Base-by-base conservation (phyloP, 2,888 invertebrate genomes). In the Drosophila birchii region DNA sequence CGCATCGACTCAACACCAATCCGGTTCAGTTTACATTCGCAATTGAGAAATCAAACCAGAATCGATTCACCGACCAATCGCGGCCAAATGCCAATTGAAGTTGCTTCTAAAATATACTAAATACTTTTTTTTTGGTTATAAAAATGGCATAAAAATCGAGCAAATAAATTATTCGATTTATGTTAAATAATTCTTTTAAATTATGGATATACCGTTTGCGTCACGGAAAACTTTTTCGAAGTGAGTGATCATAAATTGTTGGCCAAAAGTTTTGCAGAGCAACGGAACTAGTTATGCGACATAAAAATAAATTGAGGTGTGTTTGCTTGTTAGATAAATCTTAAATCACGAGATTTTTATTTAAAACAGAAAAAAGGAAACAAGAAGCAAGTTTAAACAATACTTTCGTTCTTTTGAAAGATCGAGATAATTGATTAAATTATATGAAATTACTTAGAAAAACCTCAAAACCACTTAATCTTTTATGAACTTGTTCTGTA, bases 1-100 rank as follows among this genome's bases (percentile, higher is more conserved):
- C n/a, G 29, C 26, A 29, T 34, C 51, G 34, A 20, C 49, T 51
- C 32, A 34, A 16, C 59, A 41, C 32, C 44, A 87, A 78, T 34
- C 87, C 75, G 79, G 87, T 80, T 81, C 43, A 38, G 41, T 32
- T 67, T 44, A 23, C 71, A 51, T 44, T 49, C 59, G 34, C 70
- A 68, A 68, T 68, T 68, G 57, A 68, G 68, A 47, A 68, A 74
- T 67, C 54, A 78, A 56, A 53, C 69, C 59, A 38, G 45, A 67
- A 67, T 60, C 38, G 43, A 20, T 23, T 38, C 26, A 55, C n/a
- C 47, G n/a, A 58, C 45, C 38, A 45, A 45, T 44, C 39, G 32
- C 36, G 39, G 20, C 5, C 57, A 59, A 59, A 53, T 71, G 68
- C 44, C 71, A 68, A 70, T 34, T 55, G 71, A 70, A 47, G 45